A percentile compares a stretch with the other conserved stretches of the same genome.
Evolutionary conservation across 2,797 vertebrate species (phyloP).

Genomic region (Emys orbicularis): DNA sequence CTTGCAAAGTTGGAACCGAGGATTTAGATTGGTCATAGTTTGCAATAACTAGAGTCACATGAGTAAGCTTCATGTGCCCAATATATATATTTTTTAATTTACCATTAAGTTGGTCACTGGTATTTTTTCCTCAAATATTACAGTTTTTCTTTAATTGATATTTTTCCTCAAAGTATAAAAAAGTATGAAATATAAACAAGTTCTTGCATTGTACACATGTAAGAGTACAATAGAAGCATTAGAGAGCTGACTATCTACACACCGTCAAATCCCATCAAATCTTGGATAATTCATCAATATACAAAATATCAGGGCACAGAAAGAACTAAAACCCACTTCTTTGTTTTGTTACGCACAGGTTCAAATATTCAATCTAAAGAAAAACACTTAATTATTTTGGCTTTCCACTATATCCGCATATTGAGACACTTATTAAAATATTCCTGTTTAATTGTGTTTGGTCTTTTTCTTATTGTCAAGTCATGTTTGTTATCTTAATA

Average conservation of each 20-base stretch:
- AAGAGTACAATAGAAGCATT: conserved; percentile 84
- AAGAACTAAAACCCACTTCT: conserved; percentile 87
- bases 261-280: conserved; percentile 86
- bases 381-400: conserved; percentile 85
- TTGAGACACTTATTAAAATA: conserved; percentile 89
- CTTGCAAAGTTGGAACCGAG: conserved; percentile 79
- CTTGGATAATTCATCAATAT: conserved; percentile 85
- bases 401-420: conserved; percentile 85
- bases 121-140: conserved; percentile 81
- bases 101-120: conserved; percentile 80
- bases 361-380: conserved; percentile 87
- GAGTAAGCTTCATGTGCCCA: conserved; percentile 72
- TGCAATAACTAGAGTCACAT: conserved; percentile 76
- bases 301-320: conserved; percentile 90
- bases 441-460: conserved; percentile 87
- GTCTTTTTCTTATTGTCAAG: conserved; percentile 84
- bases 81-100: conserved; percentile 65
- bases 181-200: conserved; percentile 96
- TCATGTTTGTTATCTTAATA: conserved; percentile 82
- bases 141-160: conserved; percentile 79
- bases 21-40: conserved; percentile 75
- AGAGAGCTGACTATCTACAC: conserved; percentile 86
- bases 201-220: conserved; percentile 82
- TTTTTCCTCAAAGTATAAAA: conserved; percentile 92
- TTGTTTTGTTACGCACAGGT: conserved; percentile 84